Conservation (phyloP, 1,140 invertebrate species). For the Matsumurasca onukii region DNA sequence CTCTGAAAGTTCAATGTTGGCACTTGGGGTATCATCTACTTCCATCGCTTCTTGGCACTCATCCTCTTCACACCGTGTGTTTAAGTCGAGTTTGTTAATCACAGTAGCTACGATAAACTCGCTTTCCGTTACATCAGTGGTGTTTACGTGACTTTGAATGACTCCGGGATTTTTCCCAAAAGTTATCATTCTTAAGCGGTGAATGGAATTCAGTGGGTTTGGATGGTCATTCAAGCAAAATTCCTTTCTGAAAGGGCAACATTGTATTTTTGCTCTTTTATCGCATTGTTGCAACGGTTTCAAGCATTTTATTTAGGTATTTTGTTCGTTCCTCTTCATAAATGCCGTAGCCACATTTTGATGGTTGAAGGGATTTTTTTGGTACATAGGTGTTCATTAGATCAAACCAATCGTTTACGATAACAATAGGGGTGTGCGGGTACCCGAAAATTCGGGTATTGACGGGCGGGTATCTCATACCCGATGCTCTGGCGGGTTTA, state of each 20-base stretch:
- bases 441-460: too few relatives aligned
- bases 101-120: constrained; percentile 27
- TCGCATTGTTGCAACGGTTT: constrained; percentile 33
- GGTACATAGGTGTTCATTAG: constrained; percentile 33
- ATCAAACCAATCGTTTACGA: constrained; percentile 38
- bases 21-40: background rate
- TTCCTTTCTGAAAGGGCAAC: constrained; percentile 38
- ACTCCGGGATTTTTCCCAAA: constrained; percentile 39
- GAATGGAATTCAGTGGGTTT: constrained; percentile 19
- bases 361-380: constrained; percentile 2
- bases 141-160: constrained; percentile 29
- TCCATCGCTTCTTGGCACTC: background rate
- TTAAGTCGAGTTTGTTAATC: constrained; percentile 21
- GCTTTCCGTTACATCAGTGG: constrained; percentile 21
- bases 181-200: constrained; percentile 31
- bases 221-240: constrained; percentile 27
- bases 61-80: constrained; percentile 12
- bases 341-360: constrained; percentile 32
- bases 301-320: constrained; percentile 28
- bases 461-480: too few relatives aligned
- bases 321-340: constrained; percentile 30
- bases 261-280: constrained; percentile 34
- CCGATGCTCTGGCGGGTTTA: too few relatives aligned
- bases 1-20: constrained; percentile 1
- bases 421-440: too few relatives aligned